Conservation (phyloP, 35 echinoderm and acorn worm genomes). For the Nesometra sesokonis region DNA sequence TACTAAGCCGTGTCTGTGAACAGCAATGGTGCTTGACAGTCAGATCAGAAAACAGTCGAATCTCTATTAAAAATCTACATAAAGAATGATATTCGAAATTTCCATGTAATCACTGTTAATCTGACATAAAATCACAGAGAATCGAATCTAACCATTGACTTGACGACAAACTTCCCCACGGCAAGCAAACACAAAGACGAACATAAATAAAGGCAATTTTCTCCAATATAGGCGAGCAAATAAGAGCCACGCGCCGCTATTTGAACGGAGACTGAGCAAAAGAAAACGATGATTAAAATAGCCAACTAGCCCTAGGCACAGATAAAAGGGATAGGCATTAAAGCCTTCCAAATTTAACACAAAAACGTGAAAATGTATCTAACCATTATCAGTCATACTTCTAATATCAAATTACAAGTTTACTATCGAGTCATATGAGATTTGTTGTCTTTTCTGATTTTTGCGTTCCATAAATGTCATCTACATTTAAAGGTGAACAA, state of each 20-base stretch:
- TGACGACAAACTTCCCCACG: neutral
- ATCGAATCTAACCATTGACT: neutral
- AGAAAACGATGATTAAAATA: neutral
- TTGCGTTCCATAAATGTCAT: neutral
- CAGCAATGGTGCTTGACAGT: neutral
- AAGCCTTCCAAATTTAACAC: neutral
- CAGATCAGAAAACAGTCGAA: neutral
- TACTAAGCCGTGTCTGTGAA: neutral
- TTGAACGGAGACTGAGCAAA: neutral
- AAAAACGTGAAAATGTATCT: neutral
- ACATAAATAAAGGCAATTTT: neutral
- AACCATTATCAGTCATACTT: neutral
- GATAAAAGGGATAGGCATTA: neutral
- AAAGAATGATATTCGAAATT: neutral
- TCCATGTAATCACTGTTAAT: neutral
- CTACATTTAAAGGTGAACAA: neutral
- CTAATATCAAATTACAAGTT: neutral
- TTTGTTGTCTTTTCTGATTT: neutral
- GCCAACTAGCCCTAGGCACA: neutral
- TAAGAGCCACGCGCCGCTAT: neutral
- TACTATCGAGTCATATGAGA: neutral
- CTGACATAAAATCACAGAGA: neutral
- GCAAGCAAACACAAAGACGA: neutral
- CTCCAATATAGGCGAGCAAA: neutral
- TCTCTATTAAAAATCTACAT: constrained; percentile 1